Evolutionary conservation across 2,888 invertebrate species (phyloP).

Genomic region (Dicyrtomina minuta): DNA sequence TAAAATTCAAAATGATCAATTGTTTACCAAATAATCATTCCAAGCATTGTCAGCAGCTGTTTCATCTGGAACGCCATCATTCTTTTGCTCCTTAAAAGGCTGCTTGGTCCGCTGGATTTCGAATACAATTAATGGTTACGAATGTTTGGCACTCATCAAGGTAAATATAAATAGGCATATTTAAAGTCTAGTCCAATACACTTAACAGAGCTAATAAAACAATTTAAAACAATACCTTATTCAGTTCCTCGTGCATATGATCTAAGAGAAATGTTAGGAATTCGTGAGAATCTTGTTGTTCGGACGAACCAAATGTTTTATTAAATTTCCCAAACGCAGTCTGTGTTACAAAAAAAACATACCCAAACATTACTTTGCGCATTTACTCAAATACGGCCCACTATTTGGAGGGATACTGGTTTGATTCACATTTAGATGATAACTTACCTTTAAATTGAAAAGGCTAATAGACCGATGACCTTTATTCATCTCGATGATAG

Average conservation of each 20-base stretch:
- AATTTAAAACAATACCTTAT: conserved; percentile 59
- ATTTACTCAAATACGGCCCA: too few species aligned
- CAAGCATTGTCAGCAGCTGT: conserved; percentile 64
- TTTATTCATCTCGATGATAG: conserved; percentile 79
- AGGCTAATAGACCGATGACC: conserved; percentile 78
- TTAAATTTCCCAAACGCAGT: conserved; percentile 12
- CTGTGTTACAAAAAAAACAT: conserved; percentile 8
- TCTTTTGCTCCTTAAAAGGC: conserved; percentile 54
- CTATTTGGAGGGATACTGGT: too few species aligned
- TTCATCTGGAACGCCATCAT: conserved; percentile 54
- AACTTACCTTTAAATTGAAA: conserved; percentile 71
- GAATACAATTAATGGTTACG: background rate
- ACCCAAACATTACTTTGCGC: background rate
- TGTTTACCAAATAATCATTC: conserved; percentile 65
- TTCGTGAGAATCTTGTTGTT: conserved; percentile 90
- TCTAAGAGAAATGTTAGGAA: conserved; percentile 85
- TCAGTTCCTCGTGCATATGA: conserved; percentile 82
- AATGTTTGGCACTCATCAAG: too few species aligned
- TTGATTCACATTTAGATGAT: background rate
- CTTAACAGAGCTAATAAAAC: too few species aligned
- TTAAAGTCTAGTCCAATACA: too few species aligned
- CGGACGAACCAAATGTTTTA: conserved; percentile 61
- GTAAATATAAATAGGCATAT: too few species aligned
- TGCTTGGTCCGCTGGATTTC: conserved; percentile 30
- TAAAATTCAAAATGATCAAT: background rate